Base-by-base conservation (phyloP, 2,113 vertebrate species). In the Pao palembangensis region DNA sequence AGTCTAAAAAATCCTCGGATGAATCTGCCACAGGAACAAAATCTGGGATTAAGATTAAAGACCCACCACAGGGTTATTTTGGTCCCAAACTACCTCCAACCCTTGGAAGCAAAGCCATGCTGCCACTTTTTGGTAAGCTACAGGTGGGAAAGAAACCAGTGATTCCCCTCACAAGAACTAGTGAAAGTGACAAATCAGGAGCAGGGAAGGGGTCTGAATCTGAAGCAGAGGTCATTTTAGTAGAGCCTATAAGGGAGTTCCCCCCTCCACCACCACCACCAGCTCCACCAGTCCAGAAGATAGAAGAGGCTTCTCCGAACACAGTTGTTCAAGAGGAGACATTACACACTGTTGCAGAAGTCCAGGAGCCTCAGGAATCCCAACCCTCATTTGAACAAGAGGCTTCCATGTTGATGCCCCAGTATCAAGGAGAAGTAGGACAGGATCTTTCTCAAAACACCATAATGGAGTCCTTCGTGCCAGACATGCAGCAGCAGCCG, bases 41-140 rank as follows among this genome's bases (percentile, higher is more conserved):
- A 79, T 82, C 92, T 23, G 96, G 94, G 15, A 80, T 90, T 60
- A 99, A 98, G 74, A 92, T 98, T 67, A 99, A 99, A 71, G 95
- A 99, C 72, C 98, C 97, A 38, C 98, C 98, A 8, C 95, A 94
- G 82, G 96, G 98, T 28, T 99, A 96, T 82, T 99, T 99, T 52
- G 98, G 98, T 44, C 98, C 98, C 0, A 99, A 96, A 73, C 91
- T 99, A 2, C 98, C 98, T 34, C 98, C 98, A 3, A 81, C 92
- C 5, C 86, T 96, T 19, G 96, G 94, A 74, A 95, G 71, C 86
- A 98, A 98, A 87, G 90, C 93, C 0, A 91, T 95, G 79, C 89
- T 98, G 55, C 96, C 98, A 7, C 88, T 99, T 8, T 98, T 99
- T 66, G 98, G 98, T 50, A 99, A 99, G 21, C 73, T 99, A 10